Evolutionary conservation across 2,113 vertebrate species (phyloP), one percentile per base, ranked within the genome.

Genomic region (Typhlomys cinereus): DNA sequence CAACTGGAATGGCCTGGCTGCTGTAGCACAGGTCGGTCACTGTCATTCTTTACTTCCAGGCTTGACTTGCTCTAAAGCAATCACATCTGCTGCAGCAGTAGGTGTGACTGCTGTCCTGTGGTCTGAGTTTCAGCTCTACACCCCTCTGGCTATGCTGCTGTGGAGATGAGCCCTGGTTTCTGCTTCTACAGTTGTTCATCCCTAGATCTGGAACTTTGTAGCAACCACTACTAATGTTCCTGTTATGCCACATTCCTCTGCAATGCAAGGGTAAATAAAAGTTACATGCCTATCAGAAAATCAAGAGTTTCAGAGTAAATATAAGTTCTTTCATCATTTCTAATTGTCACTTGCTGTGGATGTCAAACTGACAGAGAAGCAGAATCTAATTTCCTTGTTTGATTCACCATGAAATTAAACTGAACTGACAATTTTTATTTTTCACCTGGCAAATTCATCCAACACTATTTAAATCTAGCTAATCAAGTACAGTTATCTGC

Each of bases 361-460:
- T 98, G 97, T 98, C 98, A 98, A 98, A 97, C 97, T 98, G 97
- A 97, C 95, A 97, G 97, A 97, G 96, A 96, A 98, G 97, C 96
- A 97, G 98, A 98, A 98, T 98, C 98, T 98, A 98, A 98, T 98
- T 98, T 98, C 98, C 98, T 98, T 98, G 97, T 98, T 98, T 98
- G 98, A 98, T 98, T 98, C 98, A 98, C 98, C 98, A 98, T 98
- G 98, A 98, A 98, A 98, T 98, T 98, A 98, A 98, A 98, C 97
- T 98, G 98, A 98, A 98, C 97, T 83, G 98, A 98, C 98, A 98
- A 98, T 97, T 98, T 98, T 98, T 98, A 98, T 98, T 98, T n/a
- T 98, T 98, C 98, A 98, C 98, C 97, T 98, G 95, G 97, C 94
- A 98, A 98, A 97, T 97, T 98, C 96, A 0, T 96, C 97, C 95